Evolutionary conservation across 2,888 invertebrate genomes (phyloP).

Genomic region (Galeopsomyia nigrocyanea): DNA sequence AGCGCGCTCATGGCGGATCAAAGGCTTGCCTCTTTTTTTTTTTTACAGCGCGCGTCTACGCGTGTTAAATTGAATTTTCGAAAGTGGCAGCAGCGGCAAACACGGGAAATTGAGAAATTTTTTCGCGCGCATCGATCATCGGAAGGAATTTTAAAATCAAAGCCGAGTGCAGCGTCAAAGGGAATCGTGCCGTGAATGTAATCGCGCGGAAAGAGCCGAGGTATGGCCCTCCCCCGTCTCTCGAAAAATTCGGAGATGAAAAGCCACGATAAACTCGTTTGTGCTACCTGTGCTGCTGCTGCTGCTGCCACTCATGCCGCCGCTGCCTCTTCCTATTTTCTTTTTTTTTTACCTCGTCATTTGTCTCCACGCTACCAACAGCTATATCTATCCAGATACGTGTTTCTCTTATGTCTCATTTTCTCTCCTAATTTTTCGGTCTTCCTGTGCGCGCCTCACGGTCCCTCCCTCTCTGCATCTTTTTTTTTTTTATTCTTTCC

Average conservation of each 20-base stretch:
- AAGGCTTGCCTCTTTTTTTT: too few species aligned
- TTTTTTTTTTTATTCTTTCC: background rate
- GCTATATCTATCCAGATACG: background rate
- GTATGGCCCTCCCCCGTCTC: background rate
- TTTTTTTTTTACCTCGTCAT: conserved; percentile 10
- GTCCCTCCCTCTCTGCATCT: conserved; percentile 2
- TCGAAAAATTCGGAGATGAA: conserved; percentile 30
- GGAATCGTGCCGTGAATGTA: conserved; percentile 27
- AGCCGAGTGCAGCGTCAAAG: background rate
- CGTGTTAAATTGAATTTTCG: too few species aligned
- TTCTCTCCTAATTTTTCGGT: conserved; percentile 31
- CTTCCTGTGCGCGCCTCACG: background rate
- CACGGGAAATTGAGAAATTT: too few species aligned
- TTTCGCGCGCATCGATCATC: too few species aligned
- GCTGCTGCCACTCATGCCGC: background rate
- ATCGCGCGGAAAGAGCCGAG: conserved; percentile 6
- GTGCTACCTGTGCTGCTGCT: conserved; percentile 34
- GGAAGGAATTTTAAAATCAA: too few species aligned
- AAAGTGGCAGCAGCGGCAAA: too few species aligned
- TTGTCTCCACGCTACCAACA: conserved; percentile 10
- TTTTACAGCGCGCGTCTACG: too few species aligned
- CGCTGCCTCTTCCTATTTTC: background rate
- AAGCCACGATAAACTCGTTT: conserved; percentile 33
- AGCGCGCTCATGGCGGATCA: too few species aligned
- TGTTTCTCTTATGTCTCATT: conserved; percentile 13